phyloP scores from a whole-genome alignment of 2,797 vertebrate genomes.

The Fratercula arctica region DNA sequence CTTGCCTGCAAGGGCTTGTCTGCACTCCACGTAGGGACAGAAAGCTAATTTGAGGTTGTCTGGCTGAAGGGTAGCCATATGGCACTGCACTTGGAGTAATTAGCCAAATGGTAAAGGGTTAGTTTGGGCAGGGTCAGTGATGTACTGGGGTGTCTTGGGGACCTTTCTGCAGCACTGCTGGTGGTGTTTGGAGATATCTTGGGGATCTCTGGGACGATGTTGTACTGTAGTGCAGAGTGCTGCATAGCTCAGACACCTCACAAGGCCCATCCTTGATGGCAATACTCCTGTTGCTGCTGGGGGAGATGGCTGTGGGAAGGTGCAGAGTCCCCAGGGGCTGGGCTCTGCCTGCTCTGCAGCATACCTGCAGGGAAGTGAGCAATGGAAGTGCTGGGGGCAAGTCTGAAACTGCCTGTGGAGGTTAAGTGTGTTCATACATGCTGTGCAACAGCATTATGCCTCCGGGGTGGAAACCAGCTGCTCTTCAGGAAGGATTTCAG shows the following conservation, averaged over 20 bases:
- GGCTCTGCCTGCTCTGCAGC: background rate
- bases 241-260: background rate
- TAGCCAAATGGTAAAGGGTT: background rate
- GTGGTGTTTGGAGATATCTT: background rate
- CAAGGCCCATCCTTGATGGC: background rate
- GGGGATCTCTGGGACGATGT: background rate
- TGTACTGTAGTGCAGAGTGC: background rate
- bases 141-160: background rate
- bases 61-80: background rate
- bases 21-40: background rate
- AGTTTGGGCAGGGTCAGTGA: background rate
- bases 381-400: rapidly evolving
- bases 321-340: background rate
- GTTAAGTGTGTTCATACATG: background rate
- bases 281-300: background rate
- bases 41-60: background rate
- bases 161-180: background rate
- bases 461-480: background rate
- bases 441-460: background rate
- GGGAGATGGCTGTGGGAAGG: background rate
- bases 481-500: background rate
- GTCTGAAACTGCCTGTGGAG: background rate
- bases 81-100: background rate
- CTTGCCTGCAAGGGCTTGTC: background rate
- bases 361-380: background rate